A percentile compares a stretch with the other conserved stretches of the same genome.
Conservation (phyloP, 2,113 vertebrate species). For the Siniperca knerii region DNA sequence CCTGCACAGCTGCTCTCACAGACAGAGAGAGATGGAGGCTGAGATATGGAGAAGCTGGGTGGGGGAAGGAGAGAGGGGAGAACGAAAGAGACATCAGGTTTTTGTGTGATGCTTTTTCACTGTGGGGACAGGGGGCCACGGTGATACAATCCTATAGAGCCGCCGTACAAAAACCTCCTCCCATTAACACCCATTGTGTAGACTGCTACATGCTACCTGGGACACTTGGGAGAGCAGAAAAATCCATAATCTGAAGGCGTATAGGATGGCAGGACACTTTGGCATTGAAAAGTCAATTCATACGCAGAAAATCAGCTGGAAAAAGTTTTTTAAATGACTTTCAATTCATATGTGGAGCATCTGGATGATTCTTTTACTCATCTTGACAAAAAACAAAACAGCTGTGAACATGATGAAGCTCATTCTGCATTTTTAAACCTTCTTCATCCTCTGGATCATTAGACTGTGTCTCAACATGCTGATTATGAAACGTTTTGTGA, state of each 20-base stretch:
- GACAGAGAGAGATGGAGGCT: conserved; percentile 63
- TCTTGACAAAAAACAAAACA: not conserved
- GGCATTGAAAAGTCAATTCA: not conserved
- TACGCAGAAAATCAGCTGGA: not conserved
- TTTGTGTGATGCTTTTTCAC: conserved; percentile 89
- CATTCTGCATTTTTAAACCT: not conserved
- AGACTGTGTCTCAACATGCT: not conserved
- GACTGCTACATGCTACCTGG: not conserved
- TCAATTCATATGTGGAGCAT: not conserved
- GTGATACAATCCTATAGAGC: conserved; percentile 86
- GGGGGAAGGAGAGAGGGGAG: conserved; percentile 44
- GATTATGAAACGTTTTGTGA: not conserved
- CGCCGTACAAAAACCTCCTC: conserved; percentile 93
- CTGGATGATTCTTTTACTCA: not conserved
- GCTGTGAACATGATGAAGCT: not conserved
- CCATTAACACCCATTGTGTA: conserved; percentile 38
- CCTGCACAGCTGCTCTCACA: conserved; percentile 61
- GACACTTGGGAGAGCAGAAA: not conserved
- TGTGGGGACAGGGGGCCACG: conserved; percentile 91
- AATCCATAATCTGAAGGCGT: not conserved
- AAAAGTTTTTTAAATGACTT: not conserved
- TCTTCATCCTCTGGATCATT: conserved; percentile 34
- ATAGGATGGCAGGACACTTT: not conserved
- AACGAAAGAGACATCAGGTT: conserved; percentile 74
- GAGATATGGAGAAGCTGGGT: conserved; percentile 65